A percentile compares a stretch with the other conserved stretches of the same genome.
These are phyloP conservation scores for Lasioglossum calceatum DNA, from an alignment of 2,888 invertebrate genomes.

Conservation along the genomic window DNA sequence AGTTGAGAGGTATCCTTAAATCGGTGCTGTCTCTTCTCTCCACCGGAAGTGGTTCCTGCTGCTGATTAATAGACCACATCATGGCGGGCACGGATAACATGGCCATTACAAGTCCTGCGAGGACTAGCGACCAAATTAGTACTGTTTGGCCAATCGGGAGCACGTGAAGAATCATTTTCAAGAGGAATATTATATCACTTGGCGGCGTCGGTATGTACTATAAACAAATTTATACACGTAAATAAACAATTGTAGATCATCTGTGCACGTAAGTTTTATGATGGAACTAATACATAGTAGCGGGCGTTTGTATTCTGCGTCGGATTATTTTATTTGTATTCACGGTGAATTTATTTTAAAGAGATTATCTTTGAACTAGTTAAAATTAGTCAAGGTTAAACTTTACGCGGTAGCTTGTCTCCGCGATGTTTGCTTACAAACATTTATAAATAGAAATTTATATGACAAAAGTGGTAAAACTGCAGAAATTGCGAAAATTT, in stretches of 20 bases:
- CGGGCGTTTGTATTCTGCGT: not conserved
- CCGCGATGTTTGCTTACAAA: too few species aligned
- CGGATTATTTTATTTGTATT: not conserved
- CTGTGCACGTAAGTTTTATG: not conserved
- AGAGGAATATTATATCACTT: slow-evolving; percentile 65
- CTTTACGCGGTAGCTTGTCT: not conserved
- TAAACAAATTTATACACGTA: slow-evolving; percentile 40
- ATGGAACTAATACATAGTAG: too few species aligned
- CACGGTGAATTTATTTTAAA: not conserved
- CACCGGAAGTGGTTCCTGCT: slow-evolving; percentile 71
- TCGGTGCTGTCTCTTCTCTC: slow-evolving; percentile 78
- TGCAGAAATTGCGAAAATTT: not conserved
- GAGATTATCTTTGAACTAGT: not conserved
- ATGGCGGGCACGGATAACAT: slow-evolving; percentile 77
- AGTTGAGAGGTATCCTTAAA: slow-evolving; percentile 80
- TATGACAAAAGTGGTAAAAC: too few species aligned
- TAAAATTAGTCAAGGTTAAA: not conserved
- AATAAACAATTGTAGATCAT: not conserved
- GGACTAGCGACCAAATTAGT: slow-evolving; percentile 73
- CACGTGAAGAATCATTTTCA: slow-evolving; percentile 74
- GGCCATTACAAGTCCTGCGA: slow-evolving; percentile 75
- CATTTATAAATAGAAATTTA: too few species aligned
- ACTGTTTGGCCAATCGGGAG: slow-evolving; percentile 77
- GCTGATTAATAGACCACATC: slow-evolving; percentile 78
- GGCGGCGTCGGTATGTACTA: slow-evolving; percentile 75